Conservation (phyloP, 2,113 vertebrate species). For the Anthoscopus minutus region DNA sequence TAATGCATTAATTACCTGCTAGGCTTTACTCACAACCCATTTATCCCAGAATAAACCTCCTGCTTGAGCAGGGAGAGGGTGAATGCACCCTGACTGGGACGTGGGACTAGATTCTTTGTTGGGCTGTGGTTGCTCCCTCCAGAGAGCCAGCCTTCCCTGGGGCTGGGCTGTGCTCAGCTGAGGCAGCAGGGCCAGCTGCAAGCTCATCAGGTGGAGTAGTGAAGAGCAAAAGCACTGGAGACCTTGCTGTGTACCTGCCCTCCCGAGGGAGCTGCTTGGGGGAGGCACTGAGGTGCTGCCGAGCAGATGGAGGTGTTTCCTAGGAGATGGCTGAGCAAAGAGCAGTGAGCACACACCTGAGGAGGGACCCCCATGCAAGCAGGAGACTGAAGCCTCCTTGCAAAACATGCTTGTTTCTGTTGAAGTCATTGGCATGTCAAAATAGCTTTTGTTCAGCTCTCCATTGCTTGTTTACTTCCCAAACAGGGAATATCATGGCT, state of each 20-base stretch:
- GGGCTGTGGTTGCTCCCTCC: not conserved
- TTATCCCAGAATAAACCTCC: not conserved
- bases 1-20: not conserved
- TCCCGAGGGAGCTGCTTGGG: not conserved
- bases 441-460: not conserved
- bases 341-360: not conserved
- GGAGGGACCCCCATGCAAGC: not conserved
- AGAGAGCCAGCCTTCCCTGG: not conserved
- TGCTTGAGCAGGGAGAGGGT: not conserved
- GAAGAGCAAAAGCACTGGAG: constrained; percentile 79
- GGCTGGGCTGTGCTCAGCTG: not conserved
- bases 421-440: not conserved
- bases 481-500: not conserved
- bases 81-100: not conserved
- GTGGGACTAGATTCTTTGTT: not conserved
- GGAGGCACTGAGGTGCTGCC: not conserved
- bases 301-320: not conserved
- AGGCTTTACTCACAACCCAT: not conserved
- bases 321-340: not conserved
- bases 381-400: not conserved
- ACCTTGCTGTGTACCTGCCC: constrained; percentile 43
- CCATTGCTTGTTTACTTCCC: not conserved
- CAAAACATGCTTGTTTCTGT: not conserved
- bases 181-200: not conserved
- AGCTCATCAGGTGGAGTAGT: constrained; percentile 52